These are phyloP conservation scores for Boulengeromyrus knoepffleri DNA, from an alignment of 2,113 vertebrate species.

Conservation along the genomic window DNA sequence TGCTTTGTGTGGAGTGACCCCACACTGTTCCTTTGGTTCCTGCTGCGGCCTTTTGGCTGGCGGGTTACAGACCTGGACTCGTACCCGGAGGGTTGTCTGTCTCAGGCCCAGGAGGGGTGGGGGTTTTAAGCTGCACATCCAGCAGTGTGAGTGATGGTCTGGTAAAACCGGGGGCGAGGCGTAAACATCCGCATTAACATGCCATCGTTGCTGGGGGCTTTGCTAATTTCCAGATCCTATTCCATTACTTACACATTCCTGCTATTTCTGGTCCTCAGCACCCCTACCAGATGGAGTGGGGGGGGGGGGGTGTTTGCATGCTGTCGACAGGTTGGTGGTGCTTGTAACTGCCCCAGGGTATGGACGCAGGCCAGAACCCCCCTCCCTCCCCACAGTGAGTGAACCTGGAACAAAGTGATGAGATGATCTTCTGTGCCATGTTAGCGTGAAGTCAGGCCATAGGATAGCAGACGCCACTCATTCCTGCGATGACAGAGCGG, in stretches of 20 bases:
- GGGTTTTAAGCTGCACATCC: neutral
- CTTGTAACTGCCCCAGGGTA: neutral
- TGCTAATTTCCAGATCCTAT: neutral
- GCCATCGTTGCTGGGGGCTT: neutral
- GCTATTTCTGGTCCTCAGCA: neutral
- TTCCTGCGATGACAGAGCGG: neutral
- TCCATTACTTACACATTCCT: neutral
- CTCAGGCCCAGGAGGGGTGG: neutral
- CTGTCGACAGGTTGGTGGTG: neutral
- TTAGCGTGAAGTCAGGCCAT: neutral
- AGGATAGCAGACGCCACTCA: neutral
- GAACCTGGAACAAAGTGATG: neutral
- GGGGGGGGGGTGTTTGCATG: neutral
- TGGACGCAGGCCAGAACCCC: neutral
- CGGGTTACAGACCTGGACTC: neutral
- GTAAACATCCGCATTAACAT: neutral
- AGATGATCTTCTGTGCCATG: neutral
- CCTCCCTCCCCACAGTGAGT: neutral
- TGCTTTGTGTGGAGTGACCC: neutral
- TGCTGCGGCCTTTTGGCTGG: neutral
- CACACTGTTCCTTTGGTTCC: neutral
- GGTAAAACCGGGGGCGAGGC: neutral
- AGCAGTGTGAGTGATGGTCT: neutral
- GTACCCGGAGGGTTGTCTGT: neutral
- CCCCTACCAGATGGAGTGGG: neutral